Conservation (phyloP, 53 echinoderm and acorn worm species). For the Holothuria scabra region DNA sequence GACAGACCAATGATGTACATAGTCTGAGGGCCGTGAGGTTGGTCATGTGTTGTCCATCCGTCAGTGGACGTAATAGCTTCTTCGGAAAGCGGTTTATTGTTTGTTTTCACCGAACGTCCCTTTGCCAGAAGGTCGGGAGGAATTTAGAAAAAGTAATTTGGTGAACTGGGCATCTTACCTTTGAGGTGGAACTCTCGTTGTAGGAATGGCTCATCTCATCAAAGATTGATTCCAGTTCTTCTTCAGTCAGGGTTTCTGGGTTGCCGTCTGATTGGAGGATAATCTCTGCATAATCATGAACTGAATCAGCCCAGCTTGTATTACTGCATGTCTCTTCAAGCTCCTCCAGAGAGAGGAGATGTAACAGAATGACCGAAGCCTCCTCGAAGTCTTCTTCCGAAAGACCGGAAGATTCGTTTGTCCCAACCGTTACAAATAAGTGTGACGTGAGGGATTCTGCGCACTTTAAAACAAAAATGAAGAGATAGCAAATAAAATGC, state of each 20-base stretch:
- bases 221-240: slow-evolving; percentile 70
- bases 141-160: too few species aligned
- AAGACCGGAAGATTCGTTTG: slow-evolving; percentile 45
- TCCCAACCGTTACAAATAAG: slow-evolving; percentile 55
- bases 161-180: slow-evolving; percentile 44
- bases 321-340: slow-evolving; percentile 38
- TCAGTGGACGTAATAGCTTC: too few species aligned
- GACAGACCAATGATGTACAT: too few species aligned
- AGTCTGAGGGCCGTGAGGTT: too few species aligned
- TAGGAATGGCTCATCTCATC: slow-evolving; percentile 49
- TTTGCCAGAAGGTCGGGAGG: too few species aligned
- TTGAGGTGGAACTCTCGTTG: slow-evolving; percentile 48
- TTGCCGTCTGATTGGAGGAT: background rate
- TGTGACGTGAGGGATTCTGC: slow-evolving; percentile 26
- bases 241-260: slow-evolving; percentile 52
- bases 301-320: background rate
- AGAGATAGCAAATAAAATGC: too few species aligned
- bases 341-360: slow-evolving; percentile 53
- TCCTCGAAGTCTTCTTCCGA: slow-evolving; percentile 57
- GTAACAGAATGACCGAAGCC: slow-evolving; percentile 64
- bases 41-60: too few species aligned
- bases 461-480: background rate
- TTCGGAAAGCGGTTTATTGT: too few species aligned
- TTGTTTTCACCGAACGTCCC: too few species aligned
- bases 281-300: background rate